Conservation (phyloP, 2,797 vertebrate species). For the Acipenser ruthenus region DNA sequence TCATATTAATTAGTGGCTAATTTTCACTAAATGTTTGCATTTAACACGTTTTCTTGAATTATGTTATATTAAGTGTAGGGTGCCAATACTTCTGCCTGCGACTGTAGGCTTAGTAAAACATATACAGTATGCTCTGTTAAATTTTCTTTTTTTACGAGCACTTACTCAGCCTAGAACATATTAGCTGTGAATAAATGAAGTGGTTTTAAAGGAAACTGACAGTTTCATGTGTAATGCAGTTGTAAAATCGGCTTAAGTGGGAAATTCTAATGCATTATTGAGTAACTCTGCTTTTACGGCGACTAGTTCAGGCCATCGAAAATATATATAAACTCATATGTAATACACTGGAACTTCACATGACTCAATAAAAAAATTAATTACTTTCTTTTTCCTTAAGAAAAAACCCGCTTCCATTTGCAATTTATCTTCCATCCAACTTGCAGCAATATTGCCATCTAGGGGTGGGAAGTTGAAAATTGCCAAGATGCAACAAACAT, state of each 20-base stretch:
- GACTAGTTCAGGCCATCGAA: too few relatives aligned
- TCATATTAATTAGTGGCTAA: too few relatives aligned
- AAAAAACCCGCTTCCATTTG: not conserved
- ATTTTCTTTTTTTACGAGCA: too few relatives aligned
- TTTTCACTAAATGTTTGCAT: too few relatives aligned
- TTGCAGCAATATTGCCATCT: constrained; percentile 60
- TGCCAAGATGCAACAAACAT: too few relatives aligned
- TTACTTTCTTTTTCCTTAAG: not conserved
- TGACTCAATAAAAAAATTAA: constrained; percentile 15
- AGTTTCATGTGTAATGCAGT: constrained; percentile 2
- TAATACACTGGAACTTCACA: constrained; percentile 9
- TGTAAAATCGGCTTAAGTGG: constrained; percentile 8
- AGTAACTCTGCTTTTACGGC: constrained; percentile 2
- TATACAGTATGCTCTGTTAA: too few relatives aligned
- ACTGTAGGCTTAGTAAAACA: too few relatives aligned
- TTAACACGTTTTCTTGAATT: too few relatives aligned
- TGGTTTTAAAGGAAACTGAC: not conserved
- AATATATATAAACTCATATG: too few relatives aligned
- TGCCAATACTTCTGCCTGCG: too few relatives aligned
- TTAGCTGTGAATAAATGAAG: constrained; percentile 3
- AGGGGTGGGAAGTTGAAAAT: constrained; percentile 29
- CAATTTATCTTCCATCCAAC: constrained; percentile 9
- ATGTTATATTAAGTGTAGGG: too few relatives aligned
- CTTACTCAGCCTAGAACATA: too few relatives aligned
- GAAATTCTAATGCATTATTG: constrained; percentile 8